Evolutionary conservation across 92 coral and sea anemone species (phyloP), one percentile per base, ranked within the genome.

Genomic region (Porites divaricata): DNA sequence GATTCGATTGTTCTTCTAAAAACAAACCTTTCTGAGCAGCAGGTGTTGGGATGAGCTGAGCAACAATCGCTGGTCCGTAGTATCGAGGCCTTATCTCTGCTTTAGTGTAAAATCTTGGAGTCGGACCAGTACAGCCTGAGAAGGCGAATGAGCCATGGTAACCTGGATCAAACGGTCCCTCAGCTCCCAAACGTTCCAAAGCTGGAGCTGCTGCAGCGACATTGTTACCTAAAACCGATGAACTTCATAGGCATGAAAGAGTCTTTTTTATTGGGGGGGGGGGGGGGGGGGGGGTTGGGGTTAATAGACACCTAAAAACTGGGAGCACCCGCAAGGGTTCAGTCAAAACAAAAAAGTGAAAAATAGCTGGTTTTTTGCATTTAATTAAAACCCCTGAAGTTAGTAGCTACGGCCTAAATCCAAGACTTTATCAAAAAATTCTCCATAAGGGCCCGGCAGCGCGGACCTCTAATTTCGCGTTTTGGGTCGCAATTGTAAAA

Each of bases 21-120:
- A 11, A 57, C 84, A 61, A 72, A 96, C 99, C 99, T 90, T 93
- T 92, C 81, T 96, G 98, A 4, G 95, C 93, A 12, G 99, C 99
- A 6, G 99, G 99, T 13, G 99, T 96, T 2, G 97, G 97, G 24
- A 96, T 96, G 14, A 96, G 82, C 67, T 94, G 94, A 1, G 95
- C 91, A 70, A 96, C 95, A 53, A 96, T 90, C 20, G 99, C 81
- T 2, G 99, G 99, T 16, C 99, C 99, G 11, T 93, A 93, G 75
- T 92, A 95, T 22, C 98, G 91, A 14, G 99, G 96, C 11, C 99
- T 96, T 12, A 91, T 81, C 70, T 96, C 99, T 14, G 95, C 89
- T 62, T 91, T 87, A 45, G 93, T 85, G 95, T 98, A 96, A 81
- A 89, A 94, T 67, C 89, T 86, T 16, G 91, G 90, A 4, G 88